Evolutionary conservation across 2,113 vertebrate genomes (phyloP), one percentile per base, ranked within the genome.

Genomic region (Bufo gargarizans): DNA sequence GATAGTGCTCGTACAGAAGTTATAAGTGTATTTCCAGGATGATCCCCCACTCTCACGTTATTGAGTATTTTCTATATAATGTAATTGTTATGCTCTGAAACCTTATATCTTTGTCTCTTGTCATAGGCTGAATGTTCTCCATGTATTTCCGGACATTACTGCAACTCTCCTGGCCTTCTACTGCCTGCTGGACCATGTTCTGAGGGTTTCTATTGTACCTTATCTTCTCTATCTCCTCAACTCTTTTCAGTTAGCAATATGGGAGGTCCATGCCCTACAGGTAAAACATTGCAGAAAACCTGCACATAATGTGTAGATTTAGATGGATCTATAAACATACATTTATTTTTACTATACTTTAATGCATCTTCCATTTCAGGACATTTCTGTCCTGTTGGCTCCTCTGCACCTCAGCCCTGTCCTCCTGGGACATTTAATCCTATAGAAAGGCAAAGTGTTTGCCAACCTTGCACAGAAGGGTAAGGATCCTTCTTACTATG

Each of bases 191-290:
- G 97, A 3, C 71, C 93, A 92, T 98, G 98, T 91, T 92, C 91
- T 88, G 87, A 94, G 88, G 97, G 97, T 19, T 99, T 96, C 91
- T 97, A 96, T 91, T 99, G 98, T 84, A 91, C 88, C 10, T 90
- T 61, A 5, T 94, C 96, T 84, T 91, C 94, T 3, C 13, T 92
- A 86, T 69, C 95, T 81, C 93, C 96, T 90, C 93, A 95, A 43
- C 90, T 92, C 90, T 90, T 90, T 85, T 80, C 92, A 43, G 90
- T 53, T 71, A 94, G 95, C 82, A 56, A 85, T 43, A 93, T 84
- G 8, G 94, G 96, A 78, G 96, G 96, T 56, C 95, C 92, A 0
- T 97, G 97, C 88, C 96, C 96, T 14, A 77, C 91, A 96, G 97
- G 96, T 98, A 91, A 49, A 10, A 33, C n/a, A 1, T 12, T n/a